Percentiles rank a stretch among this genome's conserved stretches.
Conservation (phyloP, 2,797 vertebrate genomes). For the Anas bernieri region DNA sequence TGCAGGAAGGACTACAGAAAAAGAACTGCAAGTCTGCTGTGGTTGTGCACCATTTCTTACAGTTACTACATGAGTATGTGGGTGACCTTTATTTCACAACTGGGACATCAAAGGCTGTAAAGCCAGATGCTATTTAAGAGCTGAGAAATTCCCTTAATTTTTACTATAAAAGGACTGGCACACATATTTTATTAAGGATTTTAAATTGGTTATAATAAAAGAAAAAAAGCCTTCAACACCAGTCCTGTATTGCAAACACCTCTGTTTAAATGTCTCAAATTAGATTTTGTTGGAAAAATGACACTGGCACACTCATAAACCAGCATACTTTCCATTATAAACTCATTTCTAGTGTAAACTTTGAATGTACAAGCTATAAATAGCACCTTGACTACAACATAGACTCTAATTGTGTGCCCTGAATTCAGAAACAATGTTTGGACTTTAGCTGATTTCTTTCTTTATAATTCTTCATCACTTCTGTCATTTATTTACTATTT, state of each 20-base stretch:
- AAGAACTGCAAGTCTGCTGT: background rate
- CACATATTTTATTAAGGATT: background rate
- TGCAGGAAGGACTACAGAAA: background rate
- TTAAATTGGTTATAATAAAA: background rate
- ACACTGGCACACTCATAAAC: slow-evolving; percentile 13
- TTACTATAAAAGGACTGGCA: slow-evolving; percentile 41
- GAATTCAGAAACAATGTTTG: background rate
- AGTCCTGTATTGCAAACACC: background rate
- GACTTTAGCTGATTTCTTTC: background rate
- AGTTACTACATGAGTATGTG: background rate
- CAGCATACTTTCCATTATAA: slow-evolving; percentile 43
- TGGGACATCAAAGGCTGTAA: background rate
- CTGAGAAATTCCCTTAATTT: background rate
- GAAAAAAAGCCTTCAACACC: background rate
- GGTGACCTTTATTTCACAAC: background rate
- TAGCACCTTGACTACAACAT: slow-evolving; percentile 25
- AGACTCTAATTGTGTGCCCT: background rate
- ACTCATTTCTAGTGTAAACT: slow-evolving; percentile 56
- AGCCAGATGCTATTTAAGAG: background rate
- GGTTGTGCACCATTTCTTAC: background rate
- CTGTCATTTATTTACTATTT: background rate
- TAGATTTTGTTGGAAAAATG: slow-evolving; percentile 48
- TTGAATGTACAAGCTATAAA: slow-evolving; percentile 18
- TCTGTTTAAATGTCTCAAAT: slow-evolving; percentile 42
- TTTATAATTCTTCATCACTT: background rate